phyloP scores from a whole-genome alignment of 2,797 vertebrate genomes.

The Fringilla coelebs region DNA sequence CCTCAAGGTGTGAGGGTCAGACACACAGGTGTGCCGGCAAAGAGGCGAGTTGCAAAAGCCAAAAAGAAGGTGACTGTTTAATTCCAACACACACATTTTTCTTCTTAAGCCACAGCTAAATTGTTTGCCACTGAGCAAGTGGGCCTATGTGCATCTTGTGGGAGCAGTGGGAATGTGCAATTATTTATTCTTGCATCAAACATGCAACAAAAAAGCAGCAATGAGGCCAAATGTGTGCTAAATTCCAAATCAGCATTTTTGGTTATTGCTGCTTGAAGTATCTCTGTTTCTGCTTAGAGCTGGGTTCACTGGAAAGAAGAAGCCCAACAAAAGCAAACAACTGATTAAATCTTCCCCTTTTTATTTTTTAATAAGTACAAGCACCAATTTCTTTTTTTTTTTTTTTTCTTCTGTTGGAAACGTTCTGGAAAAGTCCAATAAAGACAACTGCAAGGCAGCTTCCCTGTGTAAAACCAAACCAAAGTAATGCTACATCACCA shows the following conservation, averaged over 20 bases:
- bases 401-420: background rate
- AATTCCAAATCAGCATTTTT: background rate
- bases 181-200: constrained; percentile 1
- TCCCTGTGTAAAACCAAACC: background rate
- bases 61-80: background rate
- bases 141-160: background rate
- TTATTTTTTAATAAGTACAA: background rate
- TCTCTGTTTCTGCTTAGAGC: background rate
- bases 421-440: background rate
- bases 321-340: background rate
- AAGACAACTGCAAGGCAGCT: background rate
- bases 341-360: background rate
- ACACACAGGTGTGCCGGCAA: background rate
- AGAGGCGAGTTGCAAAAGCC: background rate
- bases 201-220: background rate
- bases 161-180: background rate
- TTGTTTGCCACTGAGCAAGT: background rate
- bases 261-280: background rate
- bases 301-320: background rate
- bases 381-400: background rate
- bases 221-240: background rate
- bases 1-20: background rate
- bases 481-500: background rate
- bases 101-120: background rate
- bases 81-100: background rate